Evolutionary conservation across 2,797 vertebrate species (phyloP), one percentile per base, ranked within the genome.

Genomic region (Oryzias dopingdopingensis): DNA sequence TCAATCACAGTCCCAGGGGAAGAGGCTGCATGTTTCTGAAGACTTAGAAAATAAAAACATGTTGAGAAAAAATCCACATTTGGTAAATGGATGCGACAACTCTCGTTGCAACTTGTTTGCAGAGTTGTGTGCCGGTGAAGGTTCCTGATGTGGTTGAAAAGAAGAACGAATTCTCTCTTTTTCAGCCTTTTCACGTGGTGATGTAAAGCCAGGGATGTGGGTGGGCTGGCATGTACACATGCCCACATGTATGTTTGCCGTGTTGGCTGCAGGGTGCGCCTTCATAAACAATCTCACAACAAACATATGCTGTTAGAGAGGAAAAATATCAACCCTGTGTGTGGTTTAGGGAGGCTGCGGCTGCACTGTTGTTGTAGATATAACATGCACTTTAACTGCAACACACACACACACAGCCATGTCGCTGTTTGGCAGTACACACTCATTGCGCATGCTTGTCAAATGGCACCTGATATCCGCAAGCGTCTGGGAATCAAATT

Each of bases 401-500:
- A 63, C 56, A 23, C 64, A 48, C 40, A 46, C 52, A 45, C 44
- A 44, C 60, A 57, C 10, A 59, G 48, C 41, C 52, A 62, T 67
- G 67, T 65, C 67, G 59, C 81, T 72, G 72, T 76, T 81, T 72
- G 66, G 62, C 76, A 69, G 67, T 62, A 74, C 79, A 85, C 83
- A 83, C 73, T 84, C 82, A 81, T 82, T 82, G 80, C 82, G 80
- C 81, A 81, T 78, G 74, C 76, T 88, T 84, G 86, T 89, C 87
- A 88, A 87, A 85, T 81, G 71, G 76, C 81, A 84, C 86, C 89
- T 88, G 86, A 86, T 89, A 90, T 87, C 84, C 90, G 90, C 92
- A 91, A 74, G 81, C 77, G 90, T 87, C 91, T 94, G 93, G 92
- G 94, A 94, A 95, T 96, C 93, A 95, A 96, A 96, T 96, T 95